phyloP scores from a whole-genome alignment of 2,797 vertebrate species.

The Orientallactaga sibirica region DNA sequence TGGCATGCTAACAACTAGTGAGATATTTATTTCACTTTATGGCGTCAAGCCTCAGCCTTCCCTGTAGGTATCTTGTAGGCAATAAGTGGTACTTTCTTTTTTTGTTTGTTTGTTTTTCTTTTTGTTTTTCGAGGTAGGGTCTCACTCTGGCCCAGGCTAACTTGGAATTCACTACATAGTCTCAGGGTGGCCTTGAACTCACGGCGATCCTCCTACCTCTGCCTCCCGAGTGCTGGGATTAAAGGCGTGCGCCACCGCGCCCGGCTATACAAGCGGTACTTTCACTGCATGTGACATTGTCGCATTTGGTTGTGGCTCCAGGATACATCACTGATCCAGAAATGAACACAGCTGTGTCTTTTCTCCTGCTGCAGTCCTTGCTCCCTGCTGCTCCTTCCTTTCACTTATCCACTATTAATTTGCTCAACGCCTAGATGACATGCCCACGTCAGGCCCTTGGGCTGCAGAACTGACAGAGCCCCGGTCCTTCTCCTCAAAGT shows the following conservation, averaged over 20 bases:
- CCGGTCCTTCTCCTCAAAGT: background rate
- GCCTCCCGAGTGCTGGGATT: too few relatives aligned
- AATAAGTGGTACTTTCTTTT: background rate
- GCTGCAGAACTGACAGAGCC: background rate
- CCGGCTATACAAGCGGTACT: too few relatives aligned
- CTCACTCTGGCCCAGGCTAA: too few relatives aligned
- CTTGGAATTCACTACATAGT: too few relatives aligned
- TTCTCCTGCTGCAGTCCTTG: background rate
- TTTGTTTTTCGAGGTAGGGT: too few relatives aligned
- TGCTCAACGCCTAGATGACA: slow-evolving; percentile 5
- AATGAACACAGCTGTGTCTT: background rate
- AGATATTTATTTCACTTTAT: slow-evolving; percentile 11
- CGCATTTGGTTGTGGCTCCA: background rate
- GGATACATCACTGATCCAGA: background rate
- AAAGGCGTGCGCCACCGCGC: too few relatives aligned
- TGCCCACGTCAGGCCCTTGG: background rate
- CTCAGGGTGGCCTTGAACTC: too few relatives aligned
- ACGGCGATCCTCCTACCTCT: too few relatives aligned
- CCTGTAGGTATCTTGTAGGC: background rate
- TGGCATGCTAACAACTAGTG: background rate
- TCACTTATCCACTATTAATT: slow-evolving; percentile 20
- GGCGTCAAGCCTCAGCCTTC: background rate
- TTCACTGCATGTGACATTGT: background rate
- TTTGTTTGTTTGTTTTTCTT: too few relatives aligned
- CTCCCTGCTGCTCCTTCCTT: background rate